Evolutionary conservation across 2,888 invertebrate species (phyloP), one percentile per base, ranked within the genome.

Genomic region (Melangyna quadrimaculata): DNA sequence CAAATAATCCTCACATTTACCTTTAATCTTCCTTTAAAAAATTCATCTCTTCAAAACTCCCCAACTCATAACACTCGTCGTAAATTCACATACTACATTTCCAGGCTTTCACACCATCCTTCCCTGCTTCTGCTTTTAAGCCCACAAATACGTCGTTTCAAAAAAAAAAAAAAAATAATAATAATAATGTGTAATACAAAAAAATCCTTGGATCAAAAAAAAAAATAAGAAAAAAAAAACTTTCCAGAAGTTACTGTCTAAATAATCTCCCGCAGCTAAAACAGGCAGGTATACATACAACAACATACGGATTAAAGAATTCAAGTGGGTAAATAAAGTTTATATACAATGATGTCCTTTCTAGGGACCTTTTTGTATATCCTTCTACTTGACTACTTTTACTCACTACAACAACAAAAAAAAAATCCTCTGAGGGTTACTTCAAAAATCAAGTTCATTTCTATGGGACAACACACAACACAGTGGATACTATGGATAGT

Each of bases 311-410:
- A 86, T 86, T 86, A 81, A 86, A 73, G 86, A 86, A 86, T 78
- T 81, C 86, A 86, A 86, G 81, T 86, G 81, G 86, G 81, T 86
- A 86, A 86, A 86, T 86, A 86, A 86, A 86, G 86, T 86, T 86
- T 86, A 81, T 86, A 81, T 73, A 72, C 77, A 73, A 77, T 81
- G 81, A 81, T 86, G 86, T 86, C 86, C 86, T 78, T 77, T 81
- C 81, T 78, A 70, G 86, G 72, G 77, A 81, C 77, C 65, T 65
- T 86, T 73, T 69, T 86, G 75, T 73, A 73, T 77, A 78, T 86
- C 86, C 79, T 80, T 84, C 67, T 71, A 65, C 79, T 78, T 72
- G 71, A 71, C 75, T 75, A 83, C 48, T 78, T 73, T 55, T 40
- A 61, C 73, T 73, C 40, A 61, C 32, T 22, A 24, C 0, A 37